Conservation (phyloP, 1,140 invertebrate genomes). For the Macrostomum lignano region DNA sequence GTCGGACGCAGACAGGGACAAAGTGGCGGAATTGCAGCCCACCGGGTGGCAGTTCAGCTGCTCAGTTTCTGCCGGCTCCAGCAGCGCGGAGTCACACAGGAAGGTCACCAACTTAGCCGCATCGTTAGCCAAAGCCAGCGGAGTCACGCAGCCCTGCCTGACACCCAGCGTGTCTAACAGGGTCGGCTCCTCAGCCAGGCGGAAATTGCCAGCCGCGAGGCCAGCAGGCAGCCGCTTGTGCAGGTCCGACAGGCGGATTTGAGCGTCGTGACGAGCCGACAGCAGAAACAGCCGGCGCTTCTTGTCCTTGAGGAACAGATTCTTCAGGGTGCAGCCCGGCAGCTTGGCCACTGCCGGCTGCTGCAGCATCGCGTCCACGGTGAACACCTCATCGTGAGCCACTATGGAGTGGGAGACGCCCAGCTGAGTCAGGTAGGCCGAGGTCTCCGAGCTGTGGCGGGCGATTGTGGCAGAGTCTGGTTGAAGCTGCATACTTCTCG, state of each 20-base stretch:
- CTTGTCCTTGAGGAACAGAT: constrained; percentile 26
- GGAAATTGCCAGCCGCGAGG: constrained; percentile 16
- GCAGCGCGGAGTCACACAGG: no score
- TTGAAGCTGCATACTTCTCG: no score
- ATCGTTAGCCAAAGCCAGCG: constrained; percentile 25
- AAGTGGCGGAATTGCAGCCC: no score
- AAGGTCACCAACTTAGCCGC: constrained; percentile 13
- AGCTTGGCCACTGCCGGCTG: constrained; percentile 12
- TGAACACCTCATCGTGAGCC: no score
- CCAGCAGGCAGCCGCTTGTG: constrained; percentile 17
- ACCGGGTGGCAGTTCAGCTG: no score
- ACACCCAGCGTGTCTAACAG: constrained; percentile 20
- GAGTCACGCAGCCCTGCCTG: constrained; percentile 20
- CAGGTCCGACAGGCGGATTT: constrained; percentile 20
- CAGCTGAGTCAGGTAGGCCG: no score
- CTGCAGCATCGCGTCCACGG: constrained; percentile 23
- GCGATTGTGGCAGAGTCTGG: no score
- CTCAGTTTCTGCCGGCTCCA: no score
- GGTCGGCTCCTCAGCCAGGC: constrained; percentile 20
- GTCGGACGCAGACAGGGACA: no score
- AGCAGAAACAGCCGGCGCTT: constrained; percentile 24
- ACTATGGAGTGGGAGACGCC: no score
- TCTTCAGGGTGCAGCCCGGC: constrained; percentile 21
- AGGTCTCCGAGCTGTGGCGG: no score
- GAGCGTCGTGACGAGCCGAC: constrained; percentile 18